Evolutionary conservation across 2,113 vertebrate species (phyloP), one percentile per base, ranked within the genome.

Genomic region (Pachyramphus minor): DNA sequence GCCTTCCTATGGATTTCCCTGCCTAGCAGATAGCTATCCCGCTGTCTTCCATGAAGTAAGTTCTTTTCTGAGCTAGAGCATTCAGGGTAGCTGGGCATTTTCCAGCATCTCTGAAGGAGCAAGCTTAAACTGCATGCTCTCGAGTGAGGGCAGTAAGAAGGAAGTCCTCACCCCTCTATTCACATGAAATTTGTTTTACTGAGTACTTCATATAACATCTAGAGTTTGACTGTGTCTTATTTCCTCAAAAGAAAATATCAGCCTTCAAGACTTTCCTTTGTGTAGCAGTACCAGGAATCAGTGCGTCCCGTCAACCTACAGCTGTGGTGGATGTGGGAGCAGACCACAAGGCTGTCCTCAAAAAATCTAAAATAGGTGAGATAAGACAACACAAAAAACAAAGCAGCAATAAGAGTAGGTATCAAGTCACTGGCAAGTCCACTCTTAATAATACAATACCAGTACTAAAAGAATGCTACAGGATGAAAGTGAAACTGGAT

Each of bases 191-290:
- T 42, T 35, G 2, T 35, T 66, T 72, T 25, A 30, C 8, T 49
- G 52, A 33, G 5, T 67, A 41, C 6, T 39, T 7, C 30, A 45
- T 12, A 33, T 14, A 11, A 56, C 0, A 39, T 9, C 4, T 35
- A 15, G 27, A 60, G 9, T 52, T 39, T 55, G 25, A 27, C 6
- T 39, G 6, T 0, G 1, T 50, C 35, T 45, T 4, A 0, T 76
- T 69, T 80, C 11, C 13, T 53, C 7, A 11, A 41, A 27, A 37
- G 10, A 17, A 7, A 9, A 33, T 5, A 23, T 20, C 35, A 73
- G 8, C 4, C 11, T 3, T 24, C 60, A 50, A 33, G 17, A 2
- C 23, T 60, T 72, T 28, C 8, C 6, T 62, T 67, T 64, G 16
- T 28, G 5, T 2, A 66, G 3, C 4, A 55, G 28, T 25, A 31